phyloP scores from a whole-genome alignment of 2,888 invertebrate genomes.

The Pheosia tremula region DNA sequence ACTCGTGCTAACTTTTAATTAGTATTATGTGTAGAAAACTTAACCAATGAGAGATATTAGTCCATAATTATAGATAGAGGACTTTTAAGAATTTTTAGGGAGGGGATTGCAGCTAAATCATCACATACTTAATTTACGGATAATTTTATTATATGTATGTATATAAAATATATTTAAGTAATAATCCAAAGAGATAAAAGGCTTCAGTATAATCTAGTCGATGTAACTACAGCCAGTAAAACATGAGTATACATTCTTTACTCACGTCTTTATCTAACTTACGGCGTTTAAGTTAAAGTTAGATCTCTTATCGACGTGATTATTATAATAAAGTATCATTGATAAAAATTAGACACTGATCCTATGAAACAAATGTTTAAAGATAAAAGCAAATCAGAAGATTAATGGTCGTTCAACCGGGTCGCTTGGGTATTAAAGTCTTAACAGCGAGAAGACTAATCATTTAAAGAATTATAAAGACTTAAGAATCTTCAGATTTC shows the following conservation, averaged over 20 bases:
- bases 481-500: not conserved
- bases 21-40: constrained; percentile 37
- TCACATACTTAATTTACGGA: too few relatives aligned
- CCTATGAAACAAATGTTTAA: constrained; percentile 32
- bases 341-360: constrained; percentile 28
- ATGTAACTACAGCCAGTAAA: not conserved
- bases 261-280: constrained; percentile 8
- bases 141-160: not conserved
- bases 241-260: constrained; percentile 3
- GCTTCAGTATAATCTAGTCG: not conserved
- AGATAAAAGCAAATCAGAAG: constrained; percentile 33
- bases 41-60: not conserved
- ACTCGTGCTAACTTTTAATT: constrained; percentile 38
- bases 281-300: constrained; percentile 11
- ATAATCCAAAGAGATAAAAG: not conserved
- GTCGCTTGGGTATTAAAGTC: constrained; percentile 12
- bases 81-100: too few relatives aligned
- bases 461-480: constrained; percentile 1
- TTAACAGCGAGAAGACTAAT: constrained; percentile 8
- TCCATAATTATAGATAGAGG: too few relatives aligned
- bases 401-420: constrained; percentile 26
- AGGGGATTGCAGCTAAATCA: too few relatives aligned
- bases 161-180: not conserved
- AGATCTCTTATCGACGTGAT: constrained; percentile 29
- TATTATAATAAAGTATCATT: constrained; percentile 26